Evolutionary conservation across 2,113 vertebrate species (phyloP), one percentile per base, ranked within the genome.

Genomic region (Cyanoramphus novaezelandiae): DNA sequence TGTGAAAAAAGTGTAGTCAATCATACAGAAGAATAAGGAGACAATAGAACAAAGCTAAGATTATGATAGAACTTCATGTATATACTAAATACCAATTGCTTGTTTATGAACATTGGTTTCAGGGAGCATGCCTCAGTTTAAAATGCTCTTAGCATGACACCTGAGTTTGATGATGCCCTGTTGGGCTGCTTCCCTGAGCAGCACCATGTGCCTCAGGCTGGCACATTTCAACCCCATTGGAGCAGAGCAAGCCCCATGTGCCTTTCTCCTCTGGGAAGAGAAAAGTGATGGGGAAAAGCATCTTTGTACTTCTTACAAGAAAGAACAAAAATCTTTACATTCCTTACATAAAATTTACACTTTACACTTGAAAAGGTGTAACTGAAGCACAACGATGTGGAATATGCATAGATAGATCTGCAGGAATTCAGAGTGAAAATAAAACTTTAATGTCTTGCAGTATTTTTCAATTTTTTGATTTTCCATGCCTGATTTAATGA

Each of bases 401-500:
- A 88, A 74, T 7, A 55, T 3, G 6, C 23, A 86, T 9, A 75
- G 41, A 19, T 52, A 67, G 31, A 52, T 43, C 13, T 88, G 50
- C 10, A n/a, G 52, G 39, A 87, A 79, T 49, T 76, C 52, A 84
- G 52, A 75, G 62, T 28, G 39, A 91, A 92, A 93, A 64, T 31
- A 60, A 68, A 91, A 90, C 57, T 72, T 23, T 33, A 64, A 50
- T n/a, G 3, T 71, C 47, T 64, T 72, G 47, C 46, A 86, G n/a
- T 69, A 72, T 62, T 79, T 91, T 94, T 67, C 31, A 33, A 13
- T 50, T 77, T 93, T 96, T 92, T 63, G 28, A 43, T 88, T 28
- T 88, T 93, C 69, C 64, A 86, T 57, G 77, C 46, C 68, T 84
- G 69, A 78, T 82, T 91, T 91, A 87, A 86, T 57, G 53, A 95